Evolutionary conservation across 2,113 vertebrate species (phyloP).

Genomic region (Desmodus rotundus): DNA sequence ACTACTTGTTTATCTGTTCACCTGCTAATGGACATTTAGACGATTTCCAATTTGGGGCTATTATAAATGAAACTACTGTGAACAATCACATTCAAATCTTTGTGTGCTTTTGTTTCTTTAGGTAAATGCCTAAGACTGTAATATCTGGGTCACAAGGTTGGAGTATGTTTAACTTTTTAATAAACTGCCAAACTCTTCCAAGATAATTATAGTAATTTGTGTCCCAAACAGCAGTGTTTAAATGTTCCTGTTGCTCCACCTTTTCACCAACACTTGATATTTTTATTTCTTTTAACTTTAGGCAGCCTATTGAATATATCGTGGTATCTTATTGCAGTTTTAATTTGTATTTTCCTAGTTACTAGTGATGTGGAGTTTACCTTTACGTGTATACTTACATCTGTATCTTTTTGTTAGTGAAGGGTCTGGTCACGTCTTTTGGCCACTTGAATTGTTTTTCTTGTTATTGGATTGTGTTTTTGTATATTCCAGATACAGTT

Average conservation of each 20-base stretch:
- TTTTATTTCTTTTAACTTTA: not conserved
- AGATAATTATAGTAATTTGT: not conserved
- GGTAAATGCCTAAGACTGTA: not conserved
- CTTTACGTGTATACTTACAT: not conserved
- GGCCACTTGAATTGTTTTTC: not conserved
- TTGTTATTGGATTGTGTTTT: not conserved
- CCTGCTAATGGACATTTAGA: not conserved
- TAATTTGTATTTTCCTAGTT: not conserved
- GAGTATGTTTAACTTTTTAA: not conserved
- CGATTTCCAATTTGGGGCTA: not conserved
- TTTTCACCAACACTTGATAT: not conserved
- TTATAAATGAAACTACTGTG: not conserved
- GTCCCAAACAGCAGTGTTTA: not conserved
- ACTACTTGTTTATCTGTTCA: not conserved
- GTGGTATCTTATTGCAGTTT: not conserved
- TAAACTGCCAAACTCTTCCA: not conserved
- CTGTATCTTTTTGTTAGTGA: not conserved
- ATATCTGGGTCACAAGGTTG: not conserved
- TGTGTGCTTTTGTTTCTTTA: not conserved
- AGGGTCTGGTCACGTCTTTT: not conserved
- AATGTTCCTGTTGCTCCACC: not conserved
- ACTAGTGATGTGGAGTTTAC: not conserved
- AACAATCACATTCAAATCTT: not conserved
- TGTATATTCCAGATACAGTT: not conserved
- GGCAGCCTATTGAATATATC: not conserved